Evolutionary conservation across 2,113 vertebrate genomes (phyloP).

Genomic region (Carlito syrichta): DNA sequence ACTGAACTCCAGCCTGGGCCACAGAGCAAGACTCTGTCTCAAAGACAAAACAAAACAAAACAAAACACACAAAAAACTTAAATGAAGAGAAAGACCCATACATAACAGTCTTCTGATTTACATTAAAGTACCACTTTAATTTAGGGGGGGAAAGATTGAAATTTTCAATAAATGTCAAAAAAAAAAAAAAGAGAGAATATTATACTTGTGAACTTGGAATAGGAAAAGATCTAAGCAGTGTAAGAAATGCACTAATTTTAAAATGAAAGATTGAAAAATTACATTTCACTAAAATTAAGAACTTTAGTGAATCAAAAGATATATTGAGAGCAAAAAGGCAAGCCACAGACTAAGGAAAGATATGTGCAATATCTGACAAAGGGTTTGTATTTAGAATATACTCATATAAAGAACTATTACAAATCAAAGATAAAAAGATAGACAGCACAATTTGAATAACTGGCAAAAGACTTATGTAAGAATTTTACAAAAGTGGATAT

Average conservation of each 20-base stretch:
- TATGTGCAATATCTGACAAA: not conserved
- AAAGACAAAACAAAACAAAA: too few relatives aligned
- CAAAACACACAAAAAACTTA: too few relatives aligned
- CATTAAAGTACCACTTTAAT: not conserved
- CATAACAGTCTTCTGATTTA: not conserved
- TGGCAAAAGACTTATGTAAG: not conserved
- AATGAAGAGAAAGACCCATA: not conserved
- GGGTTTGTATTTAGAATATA: not conserved
- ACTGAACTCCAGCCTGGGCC: too few relatives aligned
- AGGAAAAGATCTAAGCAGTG: not conserved
- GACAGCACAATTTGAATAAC: not conserved
- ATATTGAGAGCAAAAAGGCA: not conserved
- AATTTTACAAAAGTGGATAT: not conserved
- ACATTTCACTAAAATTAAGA: not conserved
- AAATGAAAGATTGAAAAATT: not conserved
- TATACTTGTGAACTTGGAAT: not conserved
- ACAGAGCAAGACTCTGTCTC: too few relatives aligned
- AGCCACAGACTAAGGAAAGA: not conserved
- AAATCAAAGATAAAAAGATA: not conserved
- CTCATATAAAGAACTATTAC: not conserved
- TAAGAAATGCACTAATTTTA: not conserved
- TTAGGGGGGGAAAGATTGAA: not conserved
- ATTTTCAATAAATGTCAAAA: not conserved
- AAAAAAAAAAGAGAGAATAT: not conserved
- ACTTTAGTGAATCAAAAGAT: not conserved